Percentiles rank a stretch among this genome's conserved stretches.
These are phyloP conservation scores for Amphibalanus amphitrite DNA, from an alignment of 1,140 invertebrate species.

Conservation along the genomic window DNA sequence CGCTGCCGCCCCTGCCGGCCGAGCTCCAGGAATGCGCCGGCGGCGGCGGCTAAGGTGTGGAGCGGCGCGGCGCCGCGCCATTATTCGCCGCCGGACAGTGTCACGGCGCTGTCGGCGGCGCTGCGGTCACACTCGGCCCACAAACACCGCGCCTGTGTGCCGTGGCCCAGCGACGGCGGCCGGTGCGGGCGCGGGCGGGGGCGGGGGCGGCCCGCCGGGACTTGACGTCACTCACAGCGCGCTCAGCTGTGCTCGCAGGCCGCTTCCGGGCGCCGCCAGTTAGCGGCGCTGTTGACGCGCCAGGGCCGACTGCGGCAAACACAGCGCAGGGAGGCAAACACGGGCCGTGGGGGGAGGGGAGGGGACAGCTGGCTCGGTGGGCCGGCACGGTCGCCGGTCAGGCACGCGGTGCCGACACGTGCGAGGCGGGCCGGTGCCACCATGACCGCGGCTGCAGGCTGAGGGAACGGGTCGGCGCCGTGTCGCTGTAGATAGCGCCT, in stretches of 20 bases:
- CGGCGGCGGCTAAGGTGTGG: no score
- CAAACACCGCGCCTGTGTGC: not conserved
- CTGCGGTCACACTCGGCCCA: not conserved
- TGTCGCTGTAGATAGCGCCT: no score
- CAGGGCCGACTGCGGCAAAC: not conserved
- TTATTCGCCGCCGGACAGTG: not conserved
- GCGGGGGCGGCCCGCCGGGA: not conserved
- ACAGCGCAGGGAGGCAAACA: not conserved
- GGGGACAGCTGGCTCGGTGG: no score
- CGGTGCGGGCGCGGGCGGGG: no score
- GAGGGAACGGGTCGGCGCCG: no score
- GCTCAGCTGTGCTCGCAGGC: not conserved
- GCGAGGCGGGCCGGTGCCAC: no score
- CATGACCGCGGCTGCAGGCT: no score
- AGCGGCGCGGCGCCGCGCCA: not conserved
- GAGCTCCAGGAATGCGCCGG: not conserved
- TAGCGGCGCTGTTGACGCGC: not conserved
- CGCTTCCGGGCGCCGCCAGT: not conserved
- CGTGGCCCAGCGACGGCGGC: no score
- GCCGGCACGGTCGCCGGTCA: no score
- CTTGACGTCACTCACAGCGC: not conserved
- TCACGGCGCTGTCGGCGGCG: not conserved
- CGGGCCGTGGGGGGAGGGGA: no score
- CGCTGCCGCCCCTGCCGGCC: no score
- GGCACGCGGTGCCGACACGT: not conserved